A percentile compares a stretch with the other conserved stretches of the same genome.
Conservation (phyloP, 2,113 vertebrate genomes). For the Zeus faber region DNA sequence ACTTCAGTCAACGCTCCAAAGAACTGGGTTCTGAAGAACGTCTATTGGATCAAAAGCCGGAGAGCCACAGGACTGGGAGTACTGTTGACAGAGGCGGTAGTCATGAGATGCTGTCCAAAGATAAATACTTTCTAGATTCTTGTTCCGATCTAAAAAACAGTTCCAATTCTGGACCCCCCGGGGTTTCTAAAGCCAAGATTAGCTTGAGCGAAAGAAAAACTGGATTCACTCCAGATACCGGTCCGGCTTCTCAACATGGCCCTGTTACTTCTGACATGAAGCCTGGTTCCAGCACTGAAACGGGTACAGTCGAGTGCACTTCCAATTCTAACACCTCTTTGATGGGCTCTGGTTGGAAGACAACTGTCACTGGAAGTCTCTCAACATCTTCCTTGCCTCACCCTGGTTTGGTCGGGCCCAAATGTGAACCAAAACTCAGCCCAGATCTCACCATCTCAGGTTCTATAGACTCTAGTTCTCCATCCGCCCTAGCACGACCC, state of each 20-base stretch:
- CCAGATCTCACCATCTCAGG: not conserved
- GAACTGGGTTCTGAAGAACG: conserved; percentile 4
- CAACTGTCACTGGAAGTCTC: not conserved
- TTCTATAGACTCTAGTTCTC: not conserved
- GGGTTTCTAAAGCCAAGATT: conserved; percentile 27
- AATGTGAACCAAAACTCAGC: conserved; percentile 1
- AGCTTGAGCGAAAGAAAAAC: conserved; percentile 1
- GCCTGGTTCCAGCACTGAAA: conserved; percentile 2
- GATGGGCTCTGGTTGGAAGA: conserved; percentile 1
- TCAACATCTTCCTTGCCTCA: not conserved
- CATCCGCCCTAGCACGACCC: not conserved
- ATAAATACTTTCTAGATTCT: no score
- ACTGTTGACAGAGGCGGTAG: not conserved
- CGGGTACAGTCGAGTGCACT: not conserved
- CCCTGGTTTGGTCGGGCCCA: conserved; percentile 9
- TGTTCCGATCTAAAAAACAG: conserved; percentile 28
- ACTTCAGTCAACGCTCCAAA: not conserved
- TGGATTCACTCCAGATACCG: not conserved
- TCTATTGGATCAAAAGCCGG: not conserved
- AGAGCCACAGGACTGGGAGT: conserved; percentile 5
- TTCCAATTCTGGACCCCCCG: not conserved
- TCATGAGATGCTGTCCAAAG: no score
- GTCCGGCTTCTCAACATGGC: not conserved
- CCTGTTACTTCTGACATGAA: not conserved
- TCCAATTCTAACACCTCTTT: conserved; percentile 3